Base-by-base conservation (phyloP, 2,888 invertebrate genomes). In the Clusia tigrina region DNA sequence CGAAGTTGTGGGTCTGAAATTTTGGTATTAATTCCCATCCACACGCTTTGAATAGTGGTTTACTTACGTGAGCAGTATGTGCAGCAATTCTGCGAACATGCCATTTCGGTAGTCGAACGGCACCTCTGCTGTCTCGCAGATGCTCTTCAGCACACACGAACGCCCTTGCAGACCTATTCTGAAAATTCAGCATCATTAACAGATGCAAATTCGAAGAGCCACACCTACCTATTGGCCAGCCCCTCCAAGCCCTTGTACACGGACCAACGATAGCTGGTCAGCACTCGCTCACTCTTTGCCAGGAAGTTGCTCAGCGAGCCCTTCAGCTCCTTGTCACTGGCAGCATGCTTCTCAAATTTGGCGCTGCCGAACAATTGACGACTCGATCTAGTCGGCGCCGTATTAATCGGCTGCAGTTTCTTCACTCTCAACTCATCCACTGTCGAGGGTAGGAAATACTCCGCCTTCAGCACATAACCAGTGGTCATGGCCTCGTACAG, bases 1-100 rank as follows among this genome's bases (percentile, higher is more conserved):
- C 0, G 91, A 92, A 26, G 89, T 86, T 17, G 92, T 92, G 22
- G 92, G 92, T 20, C 91, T 91, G 52, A 82, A 65, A n/a, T 42
- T 56, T 15, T 53, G 52, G 22, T 20, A 64, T 51, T 37, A 2
- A 56, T 2, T 32, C 24, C 32, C 1, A 6, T 17, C 22, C 6
- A 6, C n/a, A 24, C 17, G 15, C n/a, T 42, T 57, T 18, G 15
- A 42, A 32, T 5, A 32, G 32, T 18, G 3, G 1, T 24, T 12
- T 72, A 86, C 89, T 88, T 85, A 91, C 91, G 91, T 90, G 79
- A 93, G 87, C 79, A 92, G 81, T 72, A 92, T 89, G 83, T 92
- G 90, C 69, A 91, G 85, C 77, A 93, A 85, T 85, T 93, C 90
- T 48, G 90, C 91, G 70, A 91, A 86, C 74, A 93, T 85, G 23